phyloP scores from a whole-genome alignment of 2,113 vertebrate genomes.

The Girardinichthys multiradiatus region DNA sequence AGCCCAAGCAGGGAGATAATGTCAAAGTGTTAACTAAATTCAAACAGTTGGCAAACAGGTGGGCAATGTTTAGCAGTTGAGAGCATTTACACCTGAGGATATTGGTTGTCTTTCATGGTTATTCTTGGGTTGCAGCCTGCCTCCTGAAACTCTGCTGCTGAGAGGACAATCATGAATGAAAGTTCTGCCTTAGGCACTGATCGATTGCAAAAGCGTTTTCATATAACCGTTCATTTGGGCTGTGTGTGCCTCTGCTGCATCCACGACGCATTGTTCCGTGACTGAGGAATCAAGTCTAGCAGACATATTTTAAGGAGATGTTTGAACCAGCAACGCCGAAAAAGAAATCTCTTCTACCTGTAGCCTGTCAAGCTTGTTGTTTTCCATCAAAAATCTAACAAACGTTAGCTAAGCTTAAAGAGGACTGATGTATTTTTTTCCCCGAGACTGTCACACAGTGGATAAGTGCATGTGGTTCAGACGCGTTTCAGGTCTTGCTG shows the following conservation, averaged over 20 bases:
- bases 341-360: conserved; percentile 35
- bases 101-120: conserved; percentile 62
- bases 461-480: conserved; percentile 30
- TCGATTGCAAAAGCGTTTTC: conserved; percentile 76
- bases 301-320: conserved; percentile 66
- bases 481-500: conserved; percentile 45
- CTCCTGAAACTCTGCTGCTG: conserved; percentile 66
- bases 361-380: conserved; percentile 55
- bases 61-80: conserved; percentile 37
- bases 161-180: conserved; percentile 73
- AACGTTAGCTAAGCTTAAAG: conserved; percentile 40
- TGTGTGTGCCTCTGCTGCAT: conserved; percentile 55
- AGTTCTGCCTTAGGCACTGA: conserved; percentile 73
- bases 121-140: conserved; percentile 58
- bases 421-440: conserved; percentile 16
- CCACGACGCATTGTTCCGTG: conserved; percentile 66
- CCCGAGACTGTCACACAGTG: conserved; percentile 21
- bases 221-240: conserved; percentile 71
- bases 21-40: conserved; percentile 43
- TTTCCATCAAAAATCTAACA: conserved; percentile 63
- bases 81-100: conserved; percentile 47
- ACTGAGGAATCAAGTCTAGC: conserved; percentile 65
- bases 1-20: conserved; percentile 22
- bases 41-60: conserved; percentile 48
- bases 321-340: conserved; percentile 34